Percentiles rank a stretch among this genome's conserved stretches.
These are phyloP conservation scores for Asarcornis scutulata DNA, from an alignment of 2,113 vertebrate species.

Conservation along the genomic window DNA sequence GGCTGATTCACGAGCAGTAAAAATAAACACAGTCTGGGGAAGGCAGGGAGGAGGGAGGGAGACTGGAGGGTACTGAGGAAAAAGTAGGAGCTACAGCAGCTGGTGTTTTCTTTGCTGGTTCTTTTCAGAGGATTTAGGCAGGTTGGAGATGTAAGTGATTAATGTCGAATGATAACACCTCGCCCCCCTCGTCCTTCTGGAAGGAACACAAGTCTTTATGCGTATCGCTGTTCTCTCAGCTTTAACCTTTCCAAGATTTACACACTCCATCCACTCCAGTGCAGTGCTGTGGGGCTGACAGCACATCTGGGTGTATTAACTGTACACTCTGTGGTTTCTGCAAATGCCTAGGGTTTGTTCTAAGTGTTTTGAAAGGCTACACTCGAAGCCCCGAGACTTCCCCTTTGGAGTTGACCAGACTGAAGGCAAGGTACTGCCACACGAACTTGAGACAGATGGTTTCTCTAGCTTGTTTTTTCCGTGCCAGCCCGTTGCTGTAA, in stretches of 20 bases:
- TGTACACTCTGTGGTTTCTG: slow-evolving; percentile 46
- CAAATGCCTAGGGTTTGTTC: slow-evolving; percentile 40
- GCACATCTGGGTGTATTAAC: slow-evolving; percentile 70
- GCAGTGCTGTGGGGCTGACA: slow-evolving; percentile 46
- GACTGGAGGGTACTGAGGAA: slow-evolving; percentile 45
- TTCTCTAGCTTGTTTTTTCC: background rate
- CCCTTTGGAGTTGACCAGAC: background rate
- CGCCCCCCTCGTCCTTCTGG: slow-evolving; percentile 45
- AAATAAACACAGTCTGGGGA: slow-evolving; percentile 71
- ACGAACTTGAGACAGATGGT: accelerated
- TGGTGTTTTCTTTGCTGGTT: slow-evolving; percentile 74
- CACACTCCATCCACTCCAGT: slow-evolving; percentile 24
- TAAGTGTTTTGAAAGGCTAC: slow-evolving; percentile 12
- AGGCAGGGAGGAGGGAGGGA: slow-evolving; percentile 53
- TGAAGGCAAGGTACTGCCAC: background rate
- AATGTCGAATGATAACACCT: slow-evolving; percentile 71
- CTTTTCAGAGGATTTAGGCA: slow-evolving; percentile 71
- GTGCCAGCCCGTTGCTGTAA: background rate
- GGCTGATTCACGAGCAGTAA: slow-evolving; percentile 71
- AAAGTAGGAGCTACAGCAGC: slow-evolving; percentile 69
- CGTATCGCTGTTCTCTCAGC: slow-evolving; percentile 40
- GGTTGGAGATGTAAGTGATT: slow-evolving; percentile 70
- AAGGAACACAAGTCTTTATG: slow-evolving; percentile 59
- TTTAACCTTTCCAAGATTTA: slow-evolving; percentile 63
- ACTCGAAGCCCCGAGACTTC: slow-evolving; percentile 11